phyloP scores from a whole-genome alignment of 1,140 invertebrate species.

The Drosophila murphyi region DNA sequence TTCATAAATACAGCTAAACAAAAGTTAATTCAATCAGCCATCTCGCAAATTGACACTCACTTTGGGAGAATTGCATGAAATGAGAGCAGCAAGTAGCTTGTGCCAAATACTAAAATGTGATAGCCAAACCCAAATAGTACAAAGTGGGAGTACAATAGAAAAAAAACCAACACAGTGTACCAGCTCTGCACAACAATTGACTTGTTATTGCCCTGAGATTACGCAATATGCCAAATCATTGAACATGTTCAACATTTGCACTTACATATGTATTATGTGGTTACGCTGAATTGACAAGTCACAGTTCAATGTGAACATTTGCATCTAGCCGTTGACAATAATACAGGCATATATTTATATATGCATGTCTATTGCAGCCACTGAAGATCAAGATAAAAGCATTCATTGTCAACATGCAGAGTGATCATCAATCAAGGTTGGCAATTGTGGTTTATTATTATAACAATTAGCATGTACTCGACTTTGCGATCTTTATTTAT shows the following conservation, averaged over 20 bases:
- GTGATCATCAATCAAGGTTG: constrained; percentile 6
- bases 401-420: neutral
- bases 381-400: neutral
- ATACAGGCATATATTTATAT: neutral
- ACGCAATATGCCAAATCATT: constrained; percentile 23
- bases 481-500: no score
- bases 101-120: neutral
- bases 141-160: constrained; percentile 5
- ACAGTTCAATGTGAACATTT: constrained; percentile 19
- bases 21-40: constrained; percentile 10
- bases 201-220: constrained; percentile 4
- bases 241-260: constrained; percentile 24
- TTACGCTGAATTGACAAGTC: constrained; percentile 8
- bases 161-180: neutral
- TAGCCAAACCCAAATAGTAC: constrained; percentile 2
- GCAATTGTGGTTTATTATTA: neutral
- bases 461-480: no score
- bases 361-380: neutral
- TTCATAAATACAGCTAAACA: neutral
- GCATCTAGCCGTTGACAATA: constrained; percentile 1
- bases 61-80: constrained; percentile 19
- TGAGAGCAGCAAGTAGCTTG: neutral
- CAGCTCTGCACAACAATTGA: neutral
- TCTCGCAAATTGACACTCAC: constrained; percentile 7
- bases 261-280: neutral